Conservation (phyloP, 2,113 vertebrate genomes). For the Callionymus lyra region DNA sequence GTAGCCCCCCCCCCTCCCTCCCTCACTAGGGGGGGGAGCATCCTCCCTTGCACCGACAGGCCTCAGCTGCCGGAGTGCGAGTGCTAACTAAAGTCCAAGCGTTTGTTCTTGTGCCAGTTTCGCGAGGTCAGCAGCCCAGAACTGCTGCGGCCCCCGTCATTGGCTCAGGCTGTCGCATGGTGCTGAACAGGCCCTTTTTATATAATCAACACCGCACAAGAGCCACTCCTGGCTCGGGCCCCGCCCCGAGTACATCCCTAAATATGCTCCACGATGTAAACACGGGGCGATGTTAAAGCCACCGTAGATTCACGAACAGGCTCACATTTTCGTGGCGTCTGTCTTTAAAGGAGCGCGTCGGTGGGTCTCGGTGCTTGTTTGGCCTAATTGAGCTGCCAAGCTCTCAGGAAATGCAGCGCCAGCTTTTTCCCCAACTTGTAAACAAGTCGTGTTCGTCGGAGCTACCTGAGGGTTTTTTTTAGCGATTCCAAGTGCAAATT, state of each 20-base stretch:
- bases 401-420: conserved; percentile 33
- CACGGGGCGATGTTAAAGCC: too few relatives aligned
- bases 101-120: conserved; percentile 65
- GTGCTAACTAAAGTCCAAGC: conserved; percentile 47
- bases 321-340: too few relatives aligned
- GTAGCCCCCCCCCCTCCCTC: neutral
- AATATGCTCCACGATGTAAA: too few relatives aligned
- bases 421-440: conserved; percentile 44
- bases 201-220: conserved; percentile 58
- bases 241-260: conserved; percentile 4
- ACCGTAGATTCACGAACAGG: too few relatives aligned
- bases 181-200: conserved; percentile 67
- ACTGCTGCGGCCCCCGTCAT: conserved; percentile 58
- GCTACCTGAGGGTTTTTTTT: too few relatives aligned
- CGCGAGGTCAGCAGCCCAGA: conserved; percentile 65
- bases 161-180: conserved; percentile 64
- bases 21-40: conserved; percentile 3
- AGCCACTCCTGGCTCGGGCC: conserved; percentile 31
- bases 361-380: too few relatives aligned
- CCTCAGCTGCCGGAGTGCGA: conserved; percentile 45
- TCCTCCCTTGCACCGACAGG: conserved; percentile 30
- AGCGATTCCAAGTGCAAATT: too few relatives aligned
- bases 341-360: too few relatives aligned
- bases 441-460: conserved; percentile 22
- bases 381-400: conserved; percentile 11